Base-by-base conservation (phyloP, 2,113 vertebrate genomes). In the Tupaia chinensis region DNA sequence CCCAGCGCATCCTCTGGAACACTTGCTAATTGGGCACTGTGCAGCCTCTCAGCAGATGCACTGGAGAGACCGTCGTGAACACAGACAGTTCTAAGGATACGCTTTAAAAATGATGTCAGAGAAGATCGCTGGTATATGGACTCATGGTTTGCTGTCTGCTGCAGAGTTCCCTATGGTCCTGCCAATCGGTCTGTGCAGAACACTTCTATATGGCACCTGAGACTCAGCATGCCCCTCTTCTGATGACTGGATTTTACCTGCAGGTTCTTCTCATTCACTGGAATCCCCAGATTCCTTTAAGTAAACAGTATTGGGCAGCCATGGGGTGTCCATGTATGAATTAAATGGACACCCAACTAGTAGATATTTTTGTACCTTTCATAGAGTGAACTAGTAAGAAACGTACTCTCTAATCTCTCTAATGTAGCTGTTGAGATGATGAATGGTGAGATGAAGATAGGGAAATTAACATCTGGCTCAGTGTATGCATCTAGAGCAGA, bases 101-200 rank as follows among this genome's bases (percentile, higher is more conserved):
- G 15, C 58, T 88, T 93, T n/a, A 72, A 61, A 95, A 91, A n/a
- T 74, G 69, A 87, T 56, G 74, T 34, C 85, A 65, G 85, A 93
- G 79, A 72, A 90, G 91, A 65, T 81, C 83, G 4, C 23, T 79
- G 72, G 53, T 65, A 15, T 23, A 2, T 19, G 56, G 60, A 92
- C 32, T 23, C 44, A 16, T 1, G 82, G 44, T 20, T 95, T 77
- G 16, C n/a, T 13, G 12, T 77, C 68, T 17, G 3, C 13, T 79
- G 70, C 19, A 11, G 11, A 53, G 16, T 13, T 10, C 34, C 84
- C 19, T 9, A 5, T 2, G 0, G 9, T 81, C 14, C 78, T 68
- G 22, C 29, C n/a, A 60, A 54, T 3, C 29, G 17, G 65, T 72
- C 29, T 72, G 4, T 3, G 5, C 1, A 11, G 60, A 80, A 56